Evolutionary conservation across 2,888 invertebrate genomes (phyloP).

Genomic region (Drosophila longiperda): DNA sequence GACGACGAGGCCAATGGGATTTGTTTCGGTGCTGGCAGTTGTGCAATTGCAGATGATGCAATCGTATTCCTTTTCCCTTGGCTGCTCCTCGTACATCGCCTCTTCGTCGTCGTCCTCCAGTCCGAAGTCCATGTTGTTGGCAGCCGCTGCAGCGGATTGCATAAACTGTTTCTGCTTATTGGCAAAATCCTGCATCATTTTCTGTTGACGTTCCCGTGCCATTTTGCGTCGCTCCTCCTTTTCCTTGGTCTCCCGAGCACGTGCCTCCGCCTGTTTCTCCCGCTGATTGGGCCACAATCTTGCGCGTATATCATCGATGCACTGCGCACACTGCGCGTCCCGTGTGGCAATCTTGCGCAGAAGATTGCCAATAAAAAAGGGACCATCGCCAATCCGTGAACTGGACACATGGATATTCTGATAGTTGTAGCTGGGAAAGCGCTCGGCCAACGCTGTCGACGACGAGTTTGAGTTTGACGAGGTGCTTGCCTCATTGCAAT

Average conservation of each 20-base stretch:
- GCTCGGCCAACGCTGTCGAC: constrained; percentile 60
- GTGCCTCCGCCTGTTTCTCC: constrained; percentile 91
- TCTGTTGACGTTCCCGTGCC: constrained; percentile 95
- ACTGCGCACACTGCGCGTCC: constrained; percentile 89
- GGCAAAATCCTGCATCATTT: constrained; percentile 97
- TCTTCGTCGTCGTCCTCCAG: constrained; percentile 86
- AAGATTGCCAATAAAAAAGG: constrained; percentile 93
- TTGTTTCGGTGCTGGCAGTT: constrained; percentile 92
- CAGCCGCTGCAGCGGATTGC: constrained; percentile 88
- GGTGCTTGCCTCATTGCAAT: constrained; percentile 81
- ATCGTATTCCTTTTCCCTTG: constrained; percentile 91
- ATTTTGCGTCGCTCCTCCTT: constrained; percentile 93
- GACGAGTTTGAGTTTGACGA: constrained; percentile 59
- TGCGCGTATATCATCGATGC: constrained; percentile 89
- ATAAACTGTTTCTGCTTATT: constrained; percentile 96
- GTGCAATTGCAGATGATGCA: constrained; percentile 98
- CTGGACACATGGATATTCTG: constrained; percentile 82
- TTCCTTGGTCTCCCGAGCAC: constrained; percentile 88
- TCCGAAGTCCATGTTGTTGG: constrained; percentile 86
- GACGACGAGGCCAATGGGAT: constrained; percentile 95
- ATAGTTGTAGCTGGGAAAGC: constrained; percentile 59
- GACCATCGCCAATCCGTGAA: constrained; percentile 91
- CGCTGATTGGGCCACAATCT: constrained; percentile 93
- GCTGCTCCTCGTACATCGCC: constrained; percentile 87
- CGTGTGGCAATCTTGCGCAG: constrained; percentile 90